Base-by-base conservation (phyloP, 2,888 invertebrate genomes). In the Notodonta ziczac region DNA sequence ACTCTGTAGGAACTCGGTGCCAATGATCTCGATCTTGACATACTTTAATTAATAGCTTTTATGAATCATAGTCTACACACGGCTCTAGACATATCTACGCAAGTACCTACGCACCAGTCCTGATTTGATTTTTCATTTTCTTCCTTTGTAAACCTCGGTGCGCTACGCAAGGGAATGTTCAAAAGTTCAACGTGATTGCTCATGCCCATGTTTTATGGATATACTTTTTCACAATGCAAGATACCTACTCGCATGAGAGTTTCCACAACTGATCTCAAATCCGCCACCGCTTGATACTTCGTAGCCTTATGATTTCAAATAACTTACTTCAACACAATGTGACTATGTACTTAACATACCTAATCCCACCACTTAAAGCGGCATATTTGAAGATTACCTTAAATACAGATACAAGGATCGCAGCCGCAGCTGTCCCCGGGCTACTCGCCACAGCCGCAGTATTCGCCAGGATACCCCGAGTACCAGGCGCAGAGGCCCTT, bases 401-500 rank as follows among this genome's bases (percentile, higher is more conserved):
- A 61, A 67, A 46, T 64, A 6, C 63, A 82, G 82, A 72, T 66
- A 57, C 81, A 82, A 72, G 78, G 78, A 63, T 72, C 79, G 60
- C 84, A 84, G 75, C 82, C 81, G 50, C 80, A 79, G 67, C 81
- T 81, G 71, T 78, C 83, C 16, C 81, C 82, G 60, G 78, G 79
- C 69, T 84, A 80, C 76, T 82, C 85, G 35, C 76, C 76, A 2
- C 84, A 82, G 64, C 76, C 81, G 39, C 84, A 84, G 67, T 82
- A 79, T 70, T 82, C 82, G 4, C 82, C 83, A 8, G 82, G 85
- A 57, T 85, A 90, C 80, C 88, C 88, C 2, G 77, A 78, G 57
- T 95, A 95, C 87, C 95, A 96, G 69, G 95, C 96, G 50, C 93
- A 90, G 80, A 89, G 79, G 76, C 80, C 77, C 63, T 92, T 82